Percentiles rank a stretch among this genome's conserved stretches.
Conservation (phyloP, 2,888 invertebrate genomes). For the Eudemis profundana region DNA sequence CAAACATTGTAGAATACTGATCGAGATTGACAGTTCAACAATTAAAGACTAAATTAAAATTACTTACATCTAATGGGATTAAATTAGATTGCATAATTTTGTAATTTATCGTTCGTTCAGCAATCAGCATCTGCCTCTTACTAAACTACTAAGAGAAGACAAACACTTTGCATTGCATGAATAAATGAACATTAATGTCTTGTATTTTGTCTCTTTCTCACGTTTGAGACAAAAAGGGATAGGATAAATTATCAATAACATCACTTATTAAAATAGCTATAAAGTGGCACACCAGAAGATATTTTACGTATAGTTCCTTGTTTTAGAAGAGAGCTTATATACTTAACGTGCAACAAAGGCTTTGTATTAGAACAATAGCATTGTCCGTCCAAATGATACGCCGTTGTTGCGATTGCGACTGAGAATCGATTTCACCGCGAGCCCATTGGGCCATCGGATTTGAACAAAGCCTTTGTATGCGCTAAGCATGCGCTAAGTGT, state of each 20-base stretch:
- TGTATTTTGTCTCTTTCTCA: constrained; percentile 28
- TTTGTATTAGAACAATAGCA: too few species aligned
- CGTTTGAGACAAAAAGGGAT: constrained; percentile 19
- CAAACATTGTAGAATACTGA: constrained; percentile 41
- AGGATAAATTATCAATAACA: constrained; percentile 29
- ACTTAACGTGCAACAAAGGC: too few species aligned
- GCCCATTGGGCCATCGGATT: too few species aligned
- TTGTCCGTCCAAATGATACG: too few species aligned
- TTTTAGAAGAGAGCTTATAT: too few species aligned
- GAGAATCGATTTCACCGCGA: too few species aligned
- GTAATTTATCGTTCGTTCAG: not conserved
- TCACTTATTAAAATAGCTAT: too few species aligned
- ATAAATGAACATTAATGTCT: not conserved
- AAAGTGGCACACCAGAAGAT: too few species aligned
- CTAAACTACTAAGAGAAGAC: not conserved
- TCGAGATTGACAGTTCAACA: constrained; percentile 42
- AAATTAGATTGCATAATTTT: not conserved
- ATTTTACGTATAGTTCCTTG: too few species aligned
- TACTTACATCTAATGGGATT: constrained; percentile 11
- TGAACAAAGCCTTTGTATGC: too few species aligned
- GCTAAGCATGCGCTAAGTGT: too few species aligned
- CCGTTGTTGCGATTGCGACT: too few species aligned
- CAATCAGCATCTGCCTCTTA: constrained; percentile 5
- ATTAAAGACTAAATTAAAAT: constrained; percentile 26
- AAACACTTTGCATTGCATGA: not conserved